Conservation (phyloP, 2,113 vertebrate species). For the Pardalotus punctatus region DNA sequence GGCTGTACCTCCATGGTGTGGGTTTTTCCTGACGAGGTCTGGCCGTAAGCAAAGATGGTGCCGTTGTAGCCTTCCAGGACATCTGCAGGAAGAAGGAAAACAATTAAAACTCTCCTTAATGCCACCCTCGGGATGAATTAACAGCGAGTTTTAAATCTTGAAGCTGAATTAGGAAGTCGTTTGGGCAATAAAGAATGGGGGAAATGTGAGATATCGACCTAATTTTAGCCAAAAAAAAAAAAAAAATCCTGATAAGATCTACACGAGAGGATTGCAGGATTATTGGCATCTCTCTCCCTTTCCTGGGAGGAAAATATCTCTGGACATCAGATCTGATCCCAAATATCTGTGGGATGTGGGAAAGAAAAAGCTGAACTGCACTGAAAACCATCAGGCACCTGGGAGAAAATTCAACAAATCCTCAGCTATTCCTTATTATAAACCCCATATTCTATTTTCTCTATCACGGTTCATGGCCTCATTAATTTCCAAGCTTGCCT, state of each 20-base stretch:
- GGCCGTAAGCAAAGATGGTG: constrained; percentile 93
- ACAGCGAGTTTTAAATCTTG: fast-evolving
- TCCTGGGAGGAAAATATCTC: background rate
- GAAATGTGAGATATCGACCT: background rate
- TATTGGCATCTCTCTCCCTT: background rate
- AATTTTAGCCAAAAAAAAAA: background rate
- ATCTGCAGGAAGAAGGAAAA: constrained; percentile 72
- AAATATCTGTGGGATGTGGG: background rate
- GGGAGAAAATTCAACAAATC: background rate
- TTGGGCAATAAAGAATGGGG: background rate
- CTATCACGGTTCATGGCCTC: background rate
- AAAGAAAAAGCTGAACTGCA: background rate
- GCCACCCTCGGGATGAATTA: background rate
- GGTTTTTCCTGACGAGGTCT: constrained; percentile 93
- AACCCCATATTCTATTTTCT: background rate
- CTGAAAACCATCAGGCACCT: background rate
- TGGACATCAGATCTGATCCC: background rate
- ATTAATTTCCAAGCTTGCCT: background rate
- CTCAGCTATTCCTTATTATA: background rate
- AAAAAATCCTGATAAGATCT: background rate
- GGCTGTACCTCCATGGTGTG: constrained; percentile 93
- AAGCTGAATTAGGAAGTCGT: background rate
- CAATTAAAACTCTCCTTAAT: background rate
- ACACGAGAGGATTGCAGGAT: background rate
- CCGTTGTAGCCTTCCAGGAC: constrained; percentile 93